A percentile compares a stretch with the other conserved stretches of the same genome.
phyloP scores from a whole-genome alignment of 2,113 vertebrate genomes.

The Microcebus lehilahytsara region DNA sequence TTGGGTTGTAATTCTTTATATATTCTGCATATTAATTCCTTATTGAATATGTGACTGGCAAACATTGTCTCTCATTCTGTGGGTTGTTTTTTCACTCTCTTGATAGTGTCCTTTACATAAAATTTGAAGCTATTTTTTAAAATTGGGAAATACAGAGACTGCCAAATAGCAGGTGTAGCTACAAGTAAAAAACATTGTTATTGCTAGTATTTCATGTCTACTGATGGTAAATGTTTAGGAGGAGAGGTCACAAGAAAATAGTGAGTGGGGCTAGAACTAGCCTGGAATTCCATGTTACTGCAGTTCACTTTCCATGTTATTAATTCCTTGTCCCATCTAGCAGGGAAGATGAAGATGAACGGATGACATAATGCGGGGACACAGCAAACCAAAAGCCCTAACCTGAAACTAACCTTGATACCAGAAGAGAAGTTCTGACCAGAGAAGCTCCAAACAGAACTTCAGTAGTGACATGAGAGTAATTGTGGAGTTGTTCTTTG shows the following conservation, averaged over 20 bases:
- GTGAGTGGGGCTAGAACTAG: neutral
- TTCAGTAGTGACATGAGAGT: neutral
- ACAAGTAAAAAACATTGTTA: neutral
- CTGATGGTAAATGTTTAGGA: neutral
- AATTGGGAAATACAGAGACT: neutral
- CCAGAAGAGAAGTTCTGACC: neutral
- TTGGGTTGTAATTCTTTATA: neutral
- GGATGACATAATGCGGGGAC: neutral
- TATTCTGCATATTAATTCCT: neutral
- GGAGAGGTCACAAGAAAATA: neutral
- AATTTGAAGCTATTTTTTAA: neutral
- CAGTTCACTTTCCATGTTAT: neutral
- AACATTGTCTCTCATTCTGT: neutral
- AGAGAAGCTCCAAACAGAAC: neutral
- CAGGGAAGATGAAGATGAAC: neutral
- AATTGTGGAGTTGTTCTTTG: neutral
- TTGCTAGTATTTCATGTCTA: neutral
- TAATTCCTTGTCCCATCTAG: neutral
- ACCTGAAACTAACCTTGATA: neutral
- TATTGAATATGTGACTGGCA: neutral
- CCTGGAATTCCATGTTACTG: neutral
- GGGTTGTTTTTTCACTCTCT: neutral
- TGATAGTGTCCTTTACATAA: neutral
- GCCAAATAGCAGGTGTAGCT: neutral
- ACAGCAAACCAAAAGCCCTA: neutral